Conservation (phyloP, 2,113 vertebrate species). For the Gymnarchus niloticus region DNA sequence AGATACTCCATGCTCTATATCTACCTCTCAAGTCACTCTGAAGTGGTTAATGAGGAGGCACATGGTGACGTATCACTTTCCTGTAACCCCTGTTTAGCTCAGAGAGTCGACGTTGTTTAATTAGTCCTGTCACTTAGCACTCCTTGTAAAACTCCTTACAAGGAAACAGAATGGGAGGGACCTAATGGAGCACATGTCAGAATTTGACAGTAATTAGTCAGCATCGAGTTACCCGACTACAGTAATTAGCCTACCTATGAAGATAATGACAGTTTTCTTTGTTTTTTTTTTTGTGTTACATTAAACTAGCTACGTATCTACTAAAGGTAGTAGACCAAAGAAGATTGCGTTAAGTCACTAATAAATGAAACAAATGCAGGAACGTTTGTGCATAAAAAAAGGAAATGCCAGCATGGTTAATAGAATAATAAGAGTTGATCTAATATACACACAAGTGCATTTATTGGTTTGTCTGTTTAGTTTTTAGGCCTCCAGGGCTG, state of each 20-base stretch:
- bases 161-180: background rate
- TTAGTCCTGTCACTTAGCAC: background rate
- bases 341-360: background rate
- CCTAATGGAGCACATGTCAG: background rate
- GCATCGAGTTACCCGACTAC: background rate
- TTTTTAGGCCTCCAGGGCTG: background rate
- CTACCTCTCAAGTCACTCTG: background rate
- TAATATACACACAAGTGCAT: background rate
- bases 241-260: constrained; percentile 5
- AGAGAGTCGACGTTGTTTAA: background rate
- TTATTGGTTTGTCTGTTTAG: background rate
- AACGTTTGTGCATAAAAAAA: background rate
- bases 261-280: background rate
- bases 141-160: background rate
- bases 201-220: background rate
- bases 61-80: background rate
- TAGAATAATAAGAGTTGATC: background rate
- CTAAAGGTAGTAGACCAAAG: background rate
- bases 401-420: background rate
- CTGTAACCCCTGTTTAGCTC: background rate
- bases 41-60: background rate
- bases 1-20: background rate
- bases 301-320: background rate
- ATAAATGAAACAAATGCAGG: background rate
- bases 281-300: constrained; percentile 8